A percentile compares a stretch with the other conserved stretches of the same genome.
Conservation (phyloP, 2,113 vertebrate species). For the Ahaetulla prasina region DNA sequence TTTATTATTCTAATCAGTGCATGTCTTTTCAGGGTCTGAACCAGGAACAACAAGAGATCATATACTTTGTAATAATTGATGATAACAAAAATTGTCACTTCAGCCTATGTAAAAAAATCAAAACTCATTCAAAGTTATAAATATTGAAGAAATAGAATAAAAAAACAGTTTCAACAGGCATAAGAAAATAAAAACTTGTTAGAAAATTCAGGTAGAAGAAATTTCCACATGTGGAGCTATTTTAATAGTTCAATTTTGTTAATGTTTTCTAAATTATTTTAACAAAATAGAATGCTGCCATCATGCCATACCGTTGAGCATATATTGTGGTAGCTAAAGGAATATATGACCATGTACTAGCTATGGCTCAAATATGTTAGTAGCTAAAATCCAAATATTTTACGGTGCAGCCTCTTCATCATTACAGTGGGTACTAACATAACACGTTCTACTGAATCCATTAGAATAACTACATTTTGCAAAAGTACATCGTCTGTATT, state of each 20-base stretch:
- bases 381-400: conserved; percentile 75
- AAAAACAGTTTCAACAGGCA: conserved; percentile 44
- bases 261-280: conserved; percentile 74
- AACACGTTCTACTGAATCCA: conserved; percentile 65
- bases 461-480: conserved; percentile 78
- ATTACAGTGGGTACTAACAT: conserved; percentile 79
- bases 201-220: conserved; percentile 58
- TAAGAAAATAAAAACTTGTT: conserved; percentile 54
- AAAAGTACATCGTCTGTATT: conserved; percentile 69
- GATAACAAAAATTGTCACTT: conserved; percentile 48
- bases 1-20: conserved; percentile 61
- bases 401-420: conserved; percentile 73
- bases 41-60: conserved; percentile 62
- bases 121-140: conserved; percentile 47
- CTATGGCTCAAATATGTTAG: conserved; percentile 64
- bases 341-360: conserved; percentile 71
- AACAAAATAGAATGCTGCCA: conserved; percentile 57
- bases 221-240: conserved; percentile 52
- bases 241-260: conserved; percentile 70
- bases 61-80: conserved; percentile 40
- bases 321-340: conserved; percentile 67
- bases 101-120: conserved; percentile 37
- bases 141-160: conserved; percentile 47
- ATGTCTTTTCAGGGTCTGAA: conserved; percentile 64
- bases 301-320: conserved; percentile 61